Conservation (phyloP, 1,140 invertebrate species). For the Drosophila truncata region DNA sequence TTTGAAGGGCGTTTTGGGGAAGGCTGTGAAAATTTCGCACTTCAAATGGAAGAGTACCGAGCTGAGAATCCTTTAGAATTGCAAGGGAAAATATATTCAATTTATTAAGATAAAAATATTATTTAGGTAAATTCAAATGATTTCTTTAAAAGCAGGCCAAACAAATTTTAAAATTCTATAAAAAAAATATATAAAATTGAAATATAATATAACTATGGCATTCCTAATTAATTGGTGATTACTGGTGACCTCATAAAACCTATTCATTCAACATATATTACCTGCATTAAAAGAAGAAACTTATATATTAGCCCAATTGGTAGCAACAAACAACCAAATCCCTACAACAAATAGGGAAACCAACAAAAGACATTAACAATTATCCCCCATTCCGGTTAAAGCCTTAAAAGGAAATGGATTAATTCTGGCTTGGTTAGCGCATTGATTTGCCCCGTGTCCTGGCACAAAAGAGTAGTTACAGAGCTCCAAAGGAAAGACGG, state of each 20-base stretch:
- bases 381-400: conserved; percentile 7
- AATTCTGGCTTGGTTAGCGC: conserved; percentile 17
- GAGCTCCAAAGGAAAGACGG: conserved; percentile 10
- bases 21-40: conserved; percentile 28
- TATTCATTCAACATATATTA: neutral
- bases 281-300: neutral
- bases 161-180: neutral
- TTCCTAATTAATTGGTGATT: neutral
- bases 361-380: neutral
- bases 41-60: conserved; percentile 10
- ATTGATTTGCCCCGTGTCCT: conserved; percentile 44
- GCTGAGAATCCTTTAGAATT: conserved; percentile 3
- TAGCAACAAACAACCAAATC: neutral
- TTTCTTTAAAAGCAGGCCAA: neutral
- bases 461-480: conserved; percentile 11
- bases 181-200: neutral
- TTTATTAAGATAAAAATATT: too few species aligned
- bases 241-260: neutral
- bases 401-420: conserved; percentile 24
- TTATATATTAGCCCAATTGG: neutral
- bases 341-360: conserved; percentile 5
- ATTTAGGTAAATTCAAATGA: neutral
- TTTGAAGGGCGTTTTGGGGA: conserved; percentile 12
- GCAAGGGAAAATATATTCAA: neutral
- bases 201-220: neutral